phyloP scores from a whole-genome alignment of 37 sponge, comb jelly and placozoan genomes.

The Aplysina aerophoba region DNA sequence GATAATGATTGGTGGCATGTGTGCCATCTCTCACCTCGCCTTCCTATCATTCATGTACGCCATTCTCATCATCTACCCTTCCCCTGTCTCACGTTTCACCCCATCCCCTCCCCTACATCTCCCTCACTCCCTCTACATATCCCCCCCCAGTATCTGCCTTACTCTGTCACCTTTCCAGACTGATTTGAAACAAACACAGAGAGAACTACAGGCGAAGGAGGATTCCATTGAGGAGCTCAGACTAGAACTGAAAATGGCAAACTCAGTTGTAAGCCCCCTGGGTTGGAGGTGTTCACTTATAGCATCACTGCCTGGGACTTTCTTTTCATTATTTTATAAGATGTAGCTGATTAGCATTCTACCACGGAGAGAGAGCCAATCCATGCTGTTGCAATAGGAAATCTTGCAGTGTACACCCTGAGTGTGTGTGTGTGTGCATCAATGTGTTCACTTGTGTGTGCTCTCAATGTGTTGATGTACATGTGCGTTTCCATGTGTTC shows the following conservation, averaged over 20 bases:
- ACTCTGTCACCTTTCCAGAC: slow-evolving; percentile 36
- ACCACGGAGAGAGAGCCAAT: too few relatives aligned
- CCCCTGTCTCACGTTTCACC: too few relatives aligned
- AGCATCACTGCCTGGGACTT: too few relatives aligned
- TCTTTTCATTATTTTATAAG: too few relatives aligned
- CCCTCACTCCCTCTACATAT: background rate
- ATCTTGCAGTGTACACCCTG: too few relatives aligned
- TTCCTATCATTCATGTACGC: too few relatives aligned
- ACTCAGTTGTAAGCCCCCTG: slow-evolving; percentile 48
- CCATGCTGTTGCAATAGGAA: too few relatives aligned
- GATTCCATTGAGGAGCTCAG: slow-evolving; percentile 66
- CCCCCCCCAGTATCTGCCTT: background rate
- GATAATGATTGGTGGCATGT: too few relatives aligned
- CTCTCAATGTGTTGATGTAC: background rate
- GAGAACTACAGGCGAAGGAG: slow-evolving; percentile 48
- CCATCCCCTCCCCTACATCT: background rate
- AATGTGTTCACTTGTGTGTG: slow-evolving; percentile 14
- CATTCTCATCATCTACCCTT: too few relatives aligned
- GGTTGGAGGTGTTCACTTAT: too few relatives aligned
- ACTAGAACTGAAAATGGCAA: slow-evolving; percentile 59
- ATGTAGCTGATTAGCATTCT: too few relatives aligned
- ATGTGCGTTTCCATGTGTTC: slow-evolving; percentile 34
- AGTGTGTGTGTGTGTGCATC: slow-evolving; percentile 14
- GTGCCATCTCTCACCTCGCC: too few relatives aligned
- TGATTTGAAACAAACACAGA: slow-evolving; percentile 46